Evolutionary conservation across 2,888 invertebrate genomes (phyloP).

Genomic region (Conops quadrifasciatus): DNA sequence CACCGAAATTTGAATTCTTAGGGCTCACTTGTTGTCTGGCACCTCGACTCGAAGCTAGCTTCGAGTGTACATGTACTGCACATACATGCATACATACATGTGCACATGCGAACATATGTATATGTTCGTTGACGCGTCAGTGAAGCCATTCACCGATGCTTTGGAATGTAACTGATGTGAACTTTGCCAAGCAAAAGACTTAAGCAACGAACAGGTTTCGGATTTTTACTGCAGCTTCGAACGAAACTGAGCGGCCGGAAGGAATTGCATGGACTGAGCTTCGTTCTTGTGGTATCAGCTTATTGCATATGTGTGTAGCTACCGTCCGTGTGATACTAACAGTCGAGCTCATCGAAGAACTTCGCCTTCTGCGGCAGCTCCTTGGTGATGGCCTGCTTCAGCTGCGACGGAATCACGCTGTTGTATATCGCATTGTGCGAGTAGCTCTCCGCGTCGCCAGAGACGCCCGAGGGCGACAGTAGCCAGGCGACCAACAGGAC

Average conservation of each 20-base stretch:
- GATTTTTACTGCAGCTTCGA: neutral
- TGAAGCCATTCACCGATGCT: too few species aligned
- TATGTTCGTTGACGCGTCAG: too few species aligned
- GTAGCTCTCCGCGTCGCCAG: constrained; percentile 48
- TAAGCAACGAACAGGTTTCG: constrained; percentile 32
- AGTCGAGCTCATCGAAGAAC: constrained; percentile 76
- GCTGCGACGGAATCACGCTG: constrained; percentile 54
- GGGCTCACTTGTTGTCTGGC: neutral
- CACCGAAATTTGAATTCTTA: neutral
- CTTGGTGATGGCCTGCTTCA: constrained; percentile 60
- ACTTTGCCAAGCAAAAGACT: constrained; percentile 44
- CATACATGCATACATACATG: too few species aligned
- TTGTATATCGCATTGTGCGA: constrained; percentile 58
- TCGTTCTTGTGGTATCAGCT: neutral
- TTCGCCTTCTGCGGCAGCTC: constrained; percentile 67
- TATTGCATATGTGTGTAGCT: neutral
- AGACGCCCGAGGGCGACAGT: neutral
- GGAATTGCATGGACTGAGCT: neutral
- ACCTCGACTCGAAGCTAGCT: too few species aligned
- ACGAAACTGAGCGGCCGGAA: neutral
- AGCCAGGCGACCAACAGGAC: neutral
- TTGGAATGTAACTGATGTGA: neutral
- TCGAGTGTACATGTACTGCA: too few species aligned
- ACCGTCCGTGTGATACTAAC: constrained; percentile 68
- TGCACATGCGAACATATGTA: too few species aligned